Evolutionary conservation across 2,113 vertebrate species (phyloP).

Genomic region (Nestor notabilis): DNA sequence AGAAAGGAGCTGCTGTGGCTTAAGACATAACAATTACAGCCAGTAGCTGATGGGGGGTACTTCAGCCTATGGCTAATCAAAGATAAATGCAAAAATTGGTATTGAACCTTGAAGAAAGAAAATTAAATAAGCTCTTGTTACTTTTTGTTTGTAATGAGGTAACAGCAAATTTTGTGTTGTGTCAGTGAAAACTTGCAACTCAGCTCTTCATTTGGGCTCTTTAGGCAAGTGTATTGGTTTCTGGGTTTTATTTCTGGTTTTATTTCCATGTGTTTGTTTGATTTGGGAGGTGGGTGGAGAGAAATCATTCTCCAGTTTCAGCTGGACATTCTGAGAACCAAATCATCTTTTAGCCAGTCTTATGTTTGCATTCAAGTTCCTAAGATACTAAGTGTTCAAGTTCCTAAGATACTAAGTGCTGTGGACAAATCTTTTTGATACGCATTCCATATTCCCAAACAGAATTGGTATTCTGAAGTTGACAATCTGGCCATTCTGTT

Average conservation of each 20-base stretch:
- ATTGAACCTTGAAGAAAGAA: not conserved
- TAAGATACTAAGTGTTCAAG: not conserved
- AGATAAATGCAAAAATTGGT: fast-evolving
- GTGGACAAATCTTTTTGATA: not conserved
- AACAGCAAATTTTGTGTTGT: not conserved
- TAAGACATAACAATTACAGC: not conserved
- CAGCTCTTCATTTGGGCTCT: not conserved
- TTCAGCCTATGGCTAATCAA: not conserved
- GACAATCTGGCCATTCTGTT: not conserved
- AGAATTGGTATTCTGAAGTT: not conserved
- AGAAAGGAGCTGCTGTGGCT: not conserved
- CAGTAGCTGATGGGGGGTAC: not conserved
- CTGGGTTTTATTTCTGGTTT: not conserved
- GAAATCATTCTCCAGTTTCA: not conserved
- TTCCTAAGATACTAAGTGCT: not conserved
- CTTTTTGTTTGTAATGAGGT: not conserved
- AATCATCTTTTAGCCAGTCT: not conserved
- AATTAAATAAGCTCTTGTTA: not conserved
- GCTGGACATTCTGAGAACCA: not conserved
- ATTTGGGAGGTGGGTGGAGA: not conserved
- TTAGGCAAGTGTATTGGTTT: not conserved
- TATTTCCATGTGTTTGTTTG: not conserved
- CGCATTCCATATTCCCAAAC: not conserved
- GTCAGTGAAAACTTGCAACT: not conserved
- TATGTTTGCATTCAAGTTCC: not conserved